Evolutionary conservation across 2,113 vertebrate genomes (phyloP).

Genomic region (Daphoenositta chrysoptera): DNA sequence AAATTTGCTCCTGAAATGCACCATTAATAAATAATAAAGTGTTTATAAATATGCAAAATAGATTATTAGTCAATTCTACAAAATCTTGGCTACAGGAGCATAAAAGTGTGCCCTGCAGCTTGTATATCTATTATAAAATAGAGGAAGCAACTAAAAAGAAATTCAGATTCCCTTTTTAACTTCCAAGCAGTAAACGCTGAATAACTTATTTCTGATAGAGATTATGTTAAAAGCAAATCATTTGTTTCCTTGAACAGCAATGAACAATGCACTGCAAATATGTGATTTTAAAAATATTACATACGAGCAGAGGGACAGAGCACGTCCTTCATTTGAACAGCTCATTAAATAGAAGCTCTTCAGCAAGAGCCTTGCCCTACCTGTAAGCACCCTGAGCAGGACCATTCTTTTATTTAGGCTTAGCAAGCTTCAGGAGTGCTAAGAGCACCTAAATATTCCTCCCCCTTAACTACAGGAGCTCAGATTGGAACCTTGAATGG

Average conservation of each 20-base stretch:
- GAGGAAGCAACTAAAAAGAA: conserved; percentile 39
- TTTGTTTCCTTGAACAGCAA: conserved; percentile 55
- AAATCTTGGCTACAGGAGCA: conserved; percentile 50
- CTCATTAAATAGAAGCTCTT: conserved; percentile 42
- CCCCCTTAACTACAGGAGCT: not conserved
- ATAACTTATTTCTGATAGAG: conserved; percentile 56
- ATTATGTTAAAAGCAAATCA: conserved; percentile 61
- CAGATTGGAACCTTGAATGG: not conserved
- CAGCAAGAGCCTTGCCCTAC: not conserved
- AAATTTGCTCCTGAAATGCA: conserved; percentile 65
- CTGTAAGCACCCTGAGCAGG: not conserved
- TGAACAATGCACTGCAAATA: conserved; percentile 23
- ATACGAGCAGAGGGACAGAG: not conserved
- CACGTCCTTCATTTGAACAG: not conserved
- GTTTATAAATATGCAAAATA: conserved; percentile 78
- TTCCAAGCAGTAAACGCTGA: conserved; percentile 50
- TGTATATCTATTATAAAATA: conserved; percentile 40
- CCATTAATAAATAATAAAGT: conserved; percentile 74
- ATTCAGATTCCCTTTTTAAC: conserved; percentile 59
- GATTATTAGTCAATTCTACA: conserved; percentile 70
- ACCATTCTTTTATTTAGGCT: conserved; percentile 46
- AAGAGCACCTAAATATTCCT: not conserved
- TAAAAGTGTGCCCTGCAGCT: conserved; percentile 60
- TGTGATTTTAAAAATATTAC: conserved; percentile 8
- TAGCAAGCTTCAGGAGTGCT: conserved; percentile 4